Evolutionary conservation across 2,888 invertebrate species (phyloP), one percentile per base, ranked within the genome.

Genomic region (Cephus pulcher): DNA sequence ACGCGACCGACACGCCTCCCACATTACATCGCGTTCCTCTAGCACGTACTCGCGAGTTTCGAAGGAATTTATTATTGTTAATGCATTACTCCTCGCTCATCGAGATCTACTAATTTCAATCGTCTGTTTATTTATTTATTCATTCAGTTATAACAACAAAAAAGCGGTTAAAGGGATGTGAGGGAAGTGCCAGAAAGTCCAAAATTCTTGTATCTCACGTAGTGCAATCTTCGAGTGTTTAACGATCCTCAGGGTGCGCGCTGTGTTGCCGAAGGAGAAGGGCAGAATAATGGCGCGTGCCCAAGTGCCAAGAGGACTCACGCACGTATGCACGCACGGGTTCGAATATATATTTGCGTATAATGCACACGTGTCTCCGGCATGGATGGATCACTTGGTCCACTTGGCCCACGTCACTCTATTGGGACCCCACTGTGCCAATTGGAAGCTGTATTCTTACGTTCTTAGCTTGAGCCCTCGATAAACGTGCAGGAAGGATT

Each of bases 251-350:
- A 77, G 76, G 12, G 68, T 15, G 77, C 78, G 76, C 77, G 79
- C 71, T 37, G 78, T 78, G 81, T 30, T 70, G 70, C 70, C 82
- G 82, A 86, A 88, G 86, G 85, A 86, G 89, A 37, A 37, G 15
- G 37, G 37, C 12, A 37, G 37, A 37, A 37, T 37, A 37, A 15
- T 15, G 37, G 37, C 89, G 89, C 90, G 90, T 90, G 90, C 89
- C 88, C 86, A 90, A 90, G 90, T 90, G 88, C 89, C 89, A 88
- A 87, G 85, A 85, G 78, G 82, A 84, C 84, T 86, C 84, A 87
- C 86, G 85, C 86, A 84, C 86, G 86, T 84, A 86, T 85, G 85
- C 83, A 84, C 84, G 76, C 76, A 81, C 86, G 15, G 37, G 15
- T 37, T 37, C 12, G 37, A 37, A 15, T 37, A 37, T 37, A 37